phyloP scores from a whole-genome alignment of 2,888 invertebrate species.

The Graphium colonna region DNA sequence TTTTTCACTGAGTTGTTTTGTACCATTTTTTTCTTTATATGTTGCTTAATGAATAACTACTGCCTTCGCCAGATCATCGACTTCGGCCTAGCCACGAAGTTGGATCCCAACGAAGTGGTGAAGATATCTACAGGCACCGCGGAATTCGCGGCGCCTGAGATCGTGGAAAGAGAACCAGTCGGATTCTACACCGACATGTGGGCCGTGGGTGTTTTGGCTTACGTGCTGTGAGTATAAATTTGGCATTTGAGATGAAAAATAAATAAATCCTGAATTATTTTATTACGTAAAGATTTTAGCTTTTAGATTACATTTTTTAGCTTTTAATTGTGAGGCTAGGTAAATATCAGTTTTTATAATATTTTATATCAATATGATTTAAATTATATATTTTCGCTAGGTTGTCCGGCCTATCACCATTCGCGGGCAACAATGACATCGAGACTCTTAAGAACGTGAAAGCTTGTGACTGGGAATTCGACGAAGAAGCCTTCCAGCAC shows the following conservation, averaged over 20 bases:
- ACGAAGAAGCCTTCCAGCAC: constrained; percentile 94
- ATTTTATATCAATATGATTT: too few relatives aligned
- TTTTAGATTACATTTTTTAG: too few relatives aligned
- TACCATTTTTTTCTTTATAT: neutral
- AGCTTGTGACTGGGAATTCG: constrained; percentile 99
- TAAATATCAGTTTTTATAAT: too few relatives aligned
- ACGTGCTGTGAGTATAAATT: constrained; percentile 92
- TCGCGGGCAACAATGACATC: constrained; percentile 98
- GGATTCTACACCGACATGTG: constrained; percentile 99
- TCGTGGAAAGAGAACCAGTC: constrained; percentile 98
- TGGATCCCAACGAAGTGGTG: constrained; percentile 98
- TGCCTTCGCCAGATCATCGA: constrained; percentile 87
- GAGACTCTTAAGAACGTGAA: constrained; percentile 99
- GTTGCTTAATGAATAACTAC: neutral
- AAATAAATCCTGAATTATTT: too few relatives aligned
- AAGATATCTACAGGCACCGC: constrained; percentile 99
- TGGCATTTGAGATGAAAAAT: too few relatives aligned
- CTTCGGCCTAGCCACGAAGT: constrained; percentile 98
- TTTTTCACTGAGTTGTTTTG: too few relatives aligned
- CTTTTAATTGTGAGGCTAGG: too few relatives aligned
- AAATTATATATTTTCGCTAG: too few relatives aligned
- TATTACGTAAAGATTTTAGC: too few relatives aligned
- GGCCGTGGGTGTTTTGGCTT: constrained; percentile 99
- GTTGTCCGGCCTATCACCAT: constrained; percentile 98
- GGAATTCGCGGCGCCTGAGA: constrained; percentile 99